phyloP scores from a whole-genome alignment of 2,113 vertebrate genomes.

The Turnix velox region DNA sequence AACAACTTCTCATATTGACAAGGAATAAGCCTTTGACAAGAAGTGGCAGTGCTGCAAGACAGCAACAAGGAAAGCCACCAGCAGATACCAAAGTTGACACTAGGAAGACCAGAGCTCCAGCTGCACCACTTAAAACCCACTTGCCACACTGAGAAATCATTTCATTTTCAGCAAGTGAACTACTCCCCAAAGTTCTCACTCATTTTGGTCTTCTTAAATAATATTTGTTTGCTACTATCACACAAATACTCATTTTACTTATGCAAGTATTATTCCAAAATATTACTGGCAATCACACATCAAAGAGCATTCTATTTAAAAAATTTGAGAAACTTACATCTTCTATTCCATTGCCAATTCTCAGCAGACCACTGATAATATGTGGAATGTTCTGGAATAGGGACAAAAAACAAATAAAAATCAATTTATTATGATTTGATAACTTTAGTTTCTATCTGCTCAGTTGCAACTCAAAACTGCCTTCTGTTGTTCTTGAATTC shows the following conservation, averaged over 20 bases:
- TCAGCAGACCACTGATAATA: conserved; percentile 66
- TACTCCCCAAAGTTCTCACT: background rate
- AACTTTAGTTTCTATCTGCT: background rate
- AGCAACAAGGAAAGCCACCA: background rate
- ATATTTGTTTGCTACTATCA: background rate
- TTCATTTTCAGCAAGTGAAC: background rate
- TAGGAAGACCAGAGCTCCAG: background rate
- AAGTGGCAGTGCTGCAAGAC: background rate
- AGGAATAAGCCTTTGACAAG: background rate
- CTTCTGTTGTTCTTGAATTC: background rate
- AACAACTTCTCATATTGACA: background rate
- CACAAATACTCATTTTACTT: background rate
- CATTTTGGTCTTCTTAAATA: background rate
- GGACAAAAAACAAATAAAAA: background rate
- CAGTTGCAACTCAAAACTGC: background rate
- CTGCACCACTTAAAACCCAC: background rate
- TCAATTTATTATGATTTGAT: background rate
- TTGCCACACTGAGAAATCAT: background rate
- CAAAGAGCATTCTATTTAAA: background rate
- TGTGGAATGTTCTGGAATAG: conserved; percentile 44
- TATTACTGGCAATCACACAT: background rate
- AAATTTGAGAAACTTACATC: conserved; percentile 56
- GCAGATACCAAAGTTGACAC: background rate
- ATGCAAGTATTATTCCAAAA: background rate
- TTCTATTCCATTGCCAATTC: conserved; percentile 68